These are phyloP conservation scores for Steinernema scapterisci DNA, from an alignment of 2,888 invertebrate genomes.

Conservation along the genomic window DNA sequence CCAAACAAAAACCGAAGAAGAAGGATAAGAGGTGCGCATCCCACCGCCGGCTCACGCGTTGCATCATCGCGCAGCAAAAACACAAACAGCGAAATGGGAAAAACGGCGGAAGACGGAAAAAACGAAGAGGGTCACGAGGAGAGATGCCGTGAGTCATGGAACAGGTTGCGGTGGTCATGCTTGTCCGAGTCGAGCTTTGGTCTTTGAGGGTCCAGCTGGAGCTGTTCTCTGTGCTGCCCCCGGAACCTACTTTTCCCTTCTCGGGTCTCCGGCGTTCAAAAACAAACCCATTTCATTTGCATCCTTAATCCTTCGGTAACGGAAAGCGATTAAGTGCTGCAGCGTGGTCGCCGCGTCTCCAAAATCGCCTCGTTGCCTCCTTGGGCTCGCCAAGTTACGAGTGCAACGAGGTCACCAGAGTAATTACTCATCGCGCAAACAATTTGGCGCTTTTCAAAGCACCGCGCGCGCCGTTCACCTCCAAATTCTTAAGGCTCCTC, in stretches of 20 bases:
- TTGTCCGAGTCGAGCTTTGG: not conserved
- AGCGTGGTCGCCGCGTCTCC: conserved; percentile 1
- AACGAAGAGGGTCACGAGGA: not conserved
- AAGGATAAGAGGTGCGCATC: conserved; percentile 32
- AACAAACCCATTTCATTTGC: conserved; percentile 17
- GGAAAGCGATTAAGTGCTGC: conserved; percentile 29
- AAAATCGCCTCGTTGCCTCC: conserved; percentile 30
- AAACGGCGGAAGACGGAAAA: conserved; percentile 6
- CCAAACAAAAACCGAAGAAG: conserved; percentile 29
- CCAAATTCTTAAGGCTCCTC: conserved; percentile 27
- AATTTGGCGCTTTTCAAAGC: conserved; percentile 32
- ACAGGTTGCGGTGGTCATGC: not conserved
- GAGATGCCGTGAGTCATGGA: not conserved
- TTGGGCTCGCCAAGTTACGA: not conserved
- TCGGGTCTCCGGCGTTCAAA: not conserved
- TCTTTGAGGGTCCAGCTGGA: not conserved
- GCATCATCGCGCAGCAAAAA: conserved; percentile 19
- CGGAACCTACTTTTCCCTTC: not conserved
- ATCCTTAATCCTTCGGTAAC: conserved; percentile 24
- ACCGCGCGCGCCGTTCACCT: conserved; percentile 32
- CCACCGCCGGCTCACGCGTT: conserved; percentile 18
- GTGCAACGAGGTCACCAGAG: conserved; percentile 32
- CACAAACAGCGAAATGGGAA: conserved; percentile 3
- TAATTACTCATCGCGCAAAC: conserved; percentile 33
- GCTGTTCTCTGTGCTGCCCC: not conserved